These are phyloP conservation scores for Lasioglossum villosulum DNA, from an alignment of 2,888 invertebrate genomes.

Conservation along the genomic window DNA sequence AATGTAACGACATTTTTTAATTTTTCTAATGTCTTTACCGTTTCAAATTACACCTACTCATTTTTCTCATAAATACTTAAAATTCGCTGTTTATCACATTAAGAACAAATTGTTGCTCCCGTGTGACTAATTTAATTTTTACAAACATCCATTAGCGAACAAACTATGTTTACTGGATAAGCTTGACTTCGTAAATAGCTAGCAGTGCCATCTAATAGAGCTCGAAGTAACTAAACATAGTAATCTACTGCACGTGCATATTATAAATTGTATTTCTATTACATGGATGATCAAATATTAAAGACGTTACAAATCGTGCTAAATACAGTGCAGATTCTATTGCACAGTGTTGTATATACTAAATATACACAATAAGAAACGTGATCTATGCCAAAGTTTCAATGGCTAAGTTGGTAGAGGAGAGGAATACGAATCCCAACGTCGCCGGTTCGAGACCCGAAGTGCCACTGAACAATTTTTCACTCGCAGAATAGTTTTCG, in stretches of 20 bases:
- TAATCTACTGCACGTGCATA: neutral
- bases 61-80: too few relatives aligned
- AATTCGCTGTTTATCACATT: too few relatives aligned
- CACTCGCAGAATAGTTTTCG: neutral
- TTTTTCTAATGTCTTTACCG: too few relatives aligned
- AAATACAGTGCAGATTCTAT: neutral
- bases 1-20: too few relatives aligned
- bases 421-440: conserved; percentile 54
- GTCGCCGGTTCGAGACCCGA: conserved; percentile 26
- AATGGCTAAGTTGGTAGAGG: conserved; percentile 68
- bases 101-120: too few relatives aligned
- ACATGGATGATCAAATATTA: too few relatives aligned
- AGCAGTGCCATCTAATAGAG: conserved; percentile 47
- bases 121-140: too few relatives aligned
- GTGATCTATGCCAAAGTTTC: rapidly evolving
- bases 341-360: neutral
- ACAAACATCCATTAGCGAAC: neutral
- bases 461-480: neutral
- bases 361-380: neutral
- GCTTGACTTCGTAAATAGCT: conserved; percentile 20
- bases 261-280: neutral
- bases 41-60: too few relatives aligned
- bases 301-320: neutral
- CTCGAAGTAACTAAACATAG: conserved; percentile 29
- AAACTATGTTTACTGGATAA: neutral